Evolutionary conservation across 2,113 vertebrate species (phyloP).

Genomic region (Myodes glareolus): DNA sequence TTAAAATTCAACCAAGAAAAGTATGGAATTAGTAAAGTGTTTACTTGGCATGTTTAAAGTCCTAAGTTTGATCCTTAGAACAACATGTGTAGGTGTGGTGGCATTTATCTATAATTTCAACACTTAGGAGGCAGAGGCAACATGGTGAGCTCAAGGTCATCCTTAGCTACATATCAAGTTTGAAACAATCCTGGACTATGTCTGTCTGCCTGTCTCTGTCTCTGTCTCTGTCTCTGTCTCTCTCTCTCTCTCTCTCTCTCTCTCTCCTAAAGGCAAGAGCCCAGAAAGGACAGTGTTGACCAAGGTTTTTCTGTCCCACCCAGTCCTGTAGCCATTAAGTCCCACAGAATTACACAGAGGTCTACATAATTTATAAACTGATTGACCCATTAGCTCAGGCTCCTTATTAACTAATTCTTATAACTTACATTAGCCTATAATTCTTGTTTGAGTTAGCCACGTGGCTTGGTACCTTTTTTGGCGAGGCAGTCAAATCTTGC

Average conservation of each 20-base stretch:
- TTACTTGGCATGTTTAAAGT: not conserved
- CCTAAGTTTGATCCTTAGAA: not conserved
- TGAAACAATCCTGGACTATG: not conserved
- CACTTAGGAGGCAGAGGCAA: not conserved
- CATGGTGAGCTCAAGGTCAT: not conserved
- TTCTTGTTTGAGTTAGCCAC: no score
- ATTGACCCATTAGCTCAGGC: no score
- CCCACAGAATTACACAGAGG: no score
- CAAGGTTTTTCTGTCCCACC: no score
- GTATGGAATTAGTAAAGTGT: not conserved
- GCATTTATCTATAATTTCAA: not conserved
- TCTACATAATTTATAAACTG: no score
- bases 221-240: not conserved
- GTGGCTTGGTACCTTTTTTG: no score
- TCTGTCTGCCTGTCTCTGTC: not conserved
- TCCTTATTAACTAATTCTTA: no score
- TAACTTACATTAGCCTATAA: no score
- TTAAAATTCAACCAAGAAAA: constrained; percentile 22
- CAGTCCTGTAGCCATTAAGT: no score
- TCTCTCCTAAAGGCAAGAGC: not conserved
- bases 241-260: not conserved
- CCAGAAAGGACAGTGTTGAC: not conserved
- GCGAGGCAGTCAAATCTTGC: no score
- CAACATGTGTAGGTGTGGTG: no score
- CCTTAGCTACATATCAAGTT: not conserved